Conservation (phyloP, 2,888 invertebrate genomes). For the Aphodius sticticus region DNA sequence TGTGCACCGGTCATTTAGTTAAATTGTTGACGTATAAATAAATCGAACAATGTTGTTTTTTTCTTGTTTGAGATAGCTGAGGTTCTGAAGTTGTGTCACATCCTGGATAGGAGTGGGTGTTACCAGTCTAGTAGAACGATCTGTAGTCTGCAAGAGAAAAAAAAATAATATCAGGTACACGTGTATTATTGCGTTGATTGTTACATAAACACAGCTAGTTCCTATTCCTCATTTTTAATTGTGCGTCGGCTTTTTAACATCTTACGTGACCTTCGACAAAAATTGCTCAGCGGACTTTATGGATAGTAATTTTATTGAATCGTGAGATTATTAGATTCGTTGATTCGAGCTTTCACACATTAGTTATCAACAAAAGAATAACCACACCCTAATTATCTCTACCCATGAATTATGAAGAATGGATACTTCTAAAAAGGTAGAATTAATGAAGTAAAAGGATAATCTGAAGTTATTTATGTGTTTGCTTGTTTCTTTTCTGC, state of each 20-base stretch:
- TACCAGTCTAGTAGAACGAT: neutral
- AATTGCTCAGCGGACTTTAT: neutral
- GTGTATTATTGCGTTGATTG: neutral
- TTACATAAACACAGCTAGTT: neutral
- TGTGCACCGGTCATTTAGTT: neutral
- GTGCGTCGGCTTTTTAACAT: neutral
- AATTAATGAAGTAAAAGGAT: too few species aligned
- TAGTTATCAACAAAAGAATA: too few species aligned
- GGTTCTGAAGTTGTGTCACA: neutral
- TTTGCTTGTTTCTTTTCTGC: too few species aligned
- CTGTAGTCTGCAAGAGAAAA: neutral
- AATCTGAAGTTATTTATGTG: too few species aligned
- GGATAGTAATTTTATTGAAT: neutral
- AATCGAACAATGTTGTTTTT: neutral
- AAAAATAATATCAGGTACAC: neutral
- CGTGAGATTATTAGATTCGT: too few species aligned
- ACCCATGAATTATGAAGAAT: too few species aligned
- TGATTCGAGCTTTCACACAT: too few species aligned
- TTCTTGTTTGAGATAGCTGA: neutral
- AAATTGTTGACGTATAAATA: neutral
- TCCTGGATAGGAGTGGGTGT: neutral
- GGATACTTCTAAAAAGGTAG: too few species aligned
- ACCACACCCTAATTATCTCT: too few species aligned
- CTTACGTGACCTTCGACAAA: neutral
- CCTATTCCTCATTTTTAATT: neutral